Conservation (phyloP, 2,888 invertebrate species). For the Tipula unca region DNA sequence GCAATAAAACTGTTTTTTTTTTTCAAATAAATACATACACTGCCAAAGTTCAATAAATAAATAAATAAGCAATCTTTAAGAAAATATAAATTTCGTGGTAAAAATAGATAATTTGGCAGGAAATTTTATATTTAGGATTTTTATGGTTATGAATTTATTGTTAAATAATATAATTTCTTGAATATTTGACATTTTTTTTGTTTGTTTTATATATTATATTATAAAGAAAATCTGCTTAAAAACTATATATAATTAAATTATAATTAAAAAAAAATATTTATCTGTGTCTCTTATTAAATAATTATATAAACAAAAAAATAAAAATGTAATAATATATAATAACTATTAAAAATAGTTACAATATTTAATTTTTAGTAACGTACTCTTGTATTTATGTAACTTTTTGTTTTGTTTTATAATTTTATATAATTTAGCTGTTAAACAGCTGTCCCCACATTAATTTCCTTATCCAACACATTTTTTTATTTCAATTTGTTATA, state of each 20-base stretch:
- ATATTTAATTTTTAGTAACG: neutral
- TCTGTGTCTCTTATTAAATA: conserved; percentile 14
- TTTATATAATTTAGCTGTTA: neutral
- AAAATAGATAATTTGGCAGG: neutral
- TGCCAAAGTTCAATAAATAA: conserved; percentile 1
- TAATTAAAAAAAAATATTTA: neutral
- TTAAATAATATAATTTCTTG: neutral
- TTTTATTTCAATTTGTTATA: neutral
- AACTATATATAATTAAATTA: neutral
- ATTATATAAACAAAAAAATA: neutral
- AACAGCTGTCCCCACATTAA: neutral
- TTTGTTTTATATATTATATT: neutral
- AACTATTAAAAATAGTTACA: neutral
- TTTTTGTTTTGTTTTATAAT: neutral
- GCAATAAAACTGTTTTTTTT: neutral
- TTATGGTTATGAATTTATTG: neutral
- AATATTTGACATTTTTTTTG: neutral
- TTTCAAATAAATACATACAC: conserved; percentile 14
- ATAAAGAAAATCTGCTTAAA: neutral
- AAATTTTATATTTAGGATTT: neutral
- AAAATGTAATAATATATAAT: neutral
- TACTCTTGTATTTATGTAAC: neutral
- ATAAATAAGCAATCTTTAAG: neutral
- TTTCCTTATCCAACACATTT: neutral
- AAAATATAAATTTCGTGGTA: neutral